Evolutionary conservation across 2,113 vertebrate species (phyloP).

Genomic region (Entomyzon cyanotis): DNA sequence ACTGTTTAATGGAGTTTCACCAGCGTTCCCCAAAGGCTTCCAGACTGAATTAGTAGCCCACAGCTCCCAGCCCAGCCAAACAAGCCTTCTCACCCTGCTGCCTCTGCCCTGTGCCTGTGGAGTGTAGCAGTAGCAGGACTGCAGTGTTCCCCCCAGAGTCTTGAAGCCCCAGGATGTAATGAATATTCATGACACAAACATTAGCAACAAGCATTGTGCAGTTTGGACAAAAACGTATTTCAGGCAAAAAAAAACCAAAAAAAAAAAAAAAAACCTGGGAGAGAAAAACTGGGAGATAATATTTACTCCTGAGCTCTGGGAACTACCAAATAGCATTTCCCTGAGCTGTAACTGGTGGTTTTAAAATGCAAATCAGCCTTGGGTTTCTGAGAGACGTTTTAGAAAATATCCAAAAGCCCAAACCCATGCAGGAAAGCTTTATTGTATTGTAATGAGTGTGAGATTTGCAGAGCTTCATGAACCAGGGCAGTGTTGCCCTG

Average conservation of each 20-base stretch:
- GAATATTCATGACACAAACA: slow-evolving; percentile 43
- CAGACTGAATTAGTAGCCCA: neutral
- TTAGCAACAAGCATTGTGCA: neutral
- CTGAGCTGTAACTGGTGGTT: slow-evolving; percentile 3
- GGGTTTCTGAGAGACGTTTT: slow-evolving; percentile 2
- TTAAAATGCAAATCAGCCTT: slow-evolving; percentile 47
- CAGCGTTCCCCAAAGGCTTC: neutral
- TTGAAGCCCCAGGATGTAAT: neutral
- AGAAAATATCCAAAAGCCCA: neutral
- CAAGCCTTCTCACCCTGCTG: neutral
- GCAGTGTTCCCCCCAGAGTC: neutral
- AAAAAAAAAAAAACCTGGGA: neutral
- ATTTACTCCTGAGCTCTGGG: neutral
- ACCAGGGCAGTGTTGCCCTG: neutral
- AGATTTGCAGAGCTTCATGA: neutral
- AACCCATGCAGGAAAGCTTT: slow-evolving; percentile 1
- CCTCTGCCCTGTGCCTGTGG: neutral
- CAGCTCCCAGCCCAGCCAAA: neutral
- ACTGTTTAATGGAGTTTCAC: slow-evolving; percentile 15
- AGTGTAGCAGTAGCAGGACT: neutral
- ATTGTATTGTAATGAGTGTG: neutral
- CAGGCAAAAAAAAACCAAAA: neutral
- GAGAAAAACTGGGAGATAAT: neutral
- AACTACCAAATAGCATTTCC: slow-evolving; percentile 19
- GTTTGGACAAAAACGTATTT: slow-evolving; percentile 1